Evolutionary conservation across 1,140 invertebrate genomes (phyloP).

Genomic region (Drosophila funebris): DNA sequence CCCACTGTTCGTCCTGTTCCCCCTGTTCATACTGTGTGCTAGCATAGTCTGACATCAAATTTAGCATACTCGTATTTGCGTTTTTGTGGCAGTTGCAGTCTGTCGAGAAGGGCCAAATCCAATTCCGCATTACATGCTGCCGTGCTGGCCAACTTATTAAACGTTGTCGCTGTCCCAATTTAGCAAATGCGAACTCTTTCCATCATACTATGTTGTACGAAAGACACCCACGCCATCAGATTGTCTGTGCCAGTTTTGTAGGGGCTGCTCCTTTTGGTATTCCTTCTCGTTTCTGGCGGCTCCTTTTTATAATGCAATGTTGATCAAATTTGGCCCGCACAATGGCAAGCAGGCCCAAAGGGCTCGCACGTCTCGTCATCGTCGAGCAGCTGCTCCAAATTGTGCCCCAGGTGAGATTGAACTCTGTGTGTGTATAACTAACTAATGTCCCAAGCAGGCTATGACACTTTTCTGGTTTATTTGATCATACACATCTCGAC

Average conservation of each 20-base stretch:
- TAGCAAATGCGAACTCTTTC: slow-evolving; percentile 64
- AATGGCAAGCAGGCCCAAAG: slow-evolving; percentile 66
- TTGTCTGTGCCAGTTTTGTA: slow-evolving; percentile 20
- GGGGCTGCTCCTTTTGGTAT: not conserved
- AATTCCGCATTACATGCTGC: slow-evolving; percentile 78
- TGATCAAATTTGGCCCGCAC: slow-evolving; percentile 65
- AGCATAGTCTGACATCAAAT: slow-evolving; percentile 63
- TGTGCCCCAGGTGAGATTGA: slow-evolving; percentile 65
- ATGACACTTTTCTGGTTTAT: not conserved
- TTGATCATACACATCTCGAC: not conserved
- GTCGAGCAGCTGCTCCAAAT: slow-evolving; percentile 69
- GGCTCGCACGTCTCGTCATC: slow-evolving; percentile 59
- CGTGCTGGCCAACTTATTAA: slow-evolving; percentile 79
- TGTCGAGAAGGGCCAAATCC: slow-evolving; percentile 54
- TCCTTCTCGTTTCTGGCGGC: not conserved
- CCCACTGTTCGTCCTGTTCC: no score
- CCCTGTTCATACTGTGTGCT: no score
- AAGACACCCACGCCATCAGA: not conserved
- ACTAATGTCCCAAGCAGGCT: not conserved
- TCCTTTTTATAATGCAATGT: slow-evolving; percentile 35
- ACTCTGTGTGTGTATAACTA: no score
- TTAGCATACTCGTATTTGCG: slow-evolving; percentile 82
- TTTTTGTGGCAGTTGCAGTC: slow-evolving; percentile 62
- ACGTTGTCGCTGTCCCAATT: slow-evolving; percentile 78
- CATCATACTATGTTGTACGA: no score